phyloP scores from a whole-genome alignment of 2,113 vertebrate species.

The Equus quagga region DNA sequence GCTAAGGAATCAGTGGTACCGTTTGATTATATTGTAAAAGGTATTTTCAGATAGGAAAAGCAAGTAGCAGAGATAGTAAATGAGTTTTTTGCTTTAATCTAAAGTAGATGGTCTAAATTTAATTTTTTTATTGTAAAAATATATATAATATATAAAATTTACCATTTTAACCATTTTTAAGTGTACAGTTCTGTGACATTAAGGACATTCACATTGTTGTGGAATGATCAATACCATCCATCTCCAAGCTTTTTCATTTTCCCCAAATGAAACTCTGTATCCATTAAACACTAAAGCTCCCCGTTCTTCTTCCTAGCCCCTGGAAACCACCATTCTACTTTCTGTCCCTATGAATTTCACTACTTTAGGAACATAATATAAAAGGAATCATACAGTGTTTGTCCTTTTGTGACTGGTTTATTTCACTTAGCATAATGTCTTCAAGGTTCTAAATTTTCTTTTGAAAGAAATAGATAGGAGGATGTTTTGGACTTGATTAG shows the following conservation, averaged over 20 bases:
- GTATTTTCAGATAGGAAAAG: not conserved
- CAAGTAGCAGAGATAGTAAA: not conserved
- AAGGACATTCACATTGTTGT: too few species aligned
- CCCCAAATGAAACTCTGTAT: not conserved
- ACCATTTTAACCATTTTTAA: not conserved
- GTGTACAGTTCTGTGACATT: not conserved
- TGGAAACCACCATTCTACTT: not conserved
- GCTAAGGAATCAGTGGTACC: not conserved
- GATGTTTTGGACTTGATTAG: not conserved
- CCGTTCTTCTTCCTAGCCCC: not conserved
- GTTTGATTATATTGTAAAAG: not conserved
- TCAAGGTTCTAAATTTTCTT: constrained; percentile 27
- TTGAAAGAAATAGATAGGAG: not conserved
- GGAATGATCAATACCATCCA: too few species aligned
- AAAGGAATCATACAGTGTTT: not conserved
- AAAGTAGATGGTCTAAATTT: not conserved
- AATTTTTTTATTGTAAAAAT: not conserved
- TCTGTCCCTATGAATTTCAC: not conserved
- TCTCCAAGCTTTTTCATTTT: too few species aligned
- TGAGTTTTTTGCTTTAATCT: not conserved
- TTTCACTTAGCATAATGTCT: constrained; percentile 14
- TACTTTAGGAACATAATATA: not conserved
- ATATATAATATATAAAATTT: not conserved
- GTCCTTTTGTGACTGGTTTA: not conserved
- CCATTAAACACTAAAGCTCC: not conserved